phyloP scores from a whole-genome alignment of 2,113 vertebrate genomes.

The Thermophis baileyi region DNA sequence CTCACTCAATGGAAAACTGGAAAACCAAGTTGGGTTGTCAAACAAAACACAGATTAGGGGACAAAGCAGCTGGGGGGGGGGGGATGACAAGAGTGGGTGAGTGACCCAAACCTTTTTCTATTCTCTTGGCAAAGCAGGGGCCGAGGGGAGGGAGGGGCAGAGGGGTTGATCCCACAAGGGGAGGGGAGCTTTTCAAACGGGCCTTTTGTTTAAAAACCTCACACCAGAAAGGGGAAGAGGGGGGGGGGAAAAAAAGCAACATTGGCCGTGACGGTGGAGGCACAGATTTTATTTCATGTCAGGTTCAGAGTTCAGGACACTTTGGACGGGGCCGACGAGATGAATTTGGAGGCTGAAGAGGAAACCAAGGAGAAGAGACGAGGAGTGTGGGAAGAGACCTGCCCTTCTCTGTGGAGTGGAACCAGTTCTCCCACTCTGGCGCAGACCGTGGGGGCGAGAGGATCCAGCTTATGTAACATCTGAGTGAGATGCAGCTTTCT shows the following conservation, averaged over 20 bases:
- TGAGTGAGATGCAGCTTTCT: background rate
- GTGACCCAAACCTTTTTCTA: background rate
- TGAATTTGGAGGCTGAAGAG: background rate
- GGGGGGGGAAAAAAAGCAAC: no score
- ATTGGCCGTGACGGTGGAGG: fast-evolving
- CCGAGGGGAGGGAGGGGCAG: background rate
- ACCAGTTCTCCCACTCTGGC: background rate
- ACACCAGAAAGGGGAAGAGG: no score
- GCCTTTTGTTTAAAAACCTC: background rate
- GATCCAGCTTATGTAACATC: background rate
- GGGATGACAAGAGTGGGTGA: fast-evolving
- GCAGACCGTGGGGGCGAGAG: background rate
- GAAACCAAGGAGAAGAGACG: background rate
- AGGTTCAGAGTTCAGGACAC: background rate
- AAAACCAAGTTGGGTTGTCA: background rate
- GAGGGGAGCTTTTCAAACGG: background rate
- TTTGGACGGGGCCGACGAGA: background rate
- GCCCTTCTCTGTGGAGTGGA: background rate
- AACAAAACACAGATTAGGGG: slow-evolving; percentile 33
- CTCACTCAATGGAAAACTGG: background rate
- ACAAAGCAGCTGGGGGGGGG: background rate
- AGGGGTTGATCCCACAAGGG: background rate
- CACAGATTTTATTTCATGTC: background rate
- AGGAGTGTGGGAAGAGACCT: background rate
- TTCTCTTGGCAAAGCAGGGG: background rate